These are phyloP conservation scores for Odocoileus hemionus DNA, from an alignment of 2,113 vertebrate species.

Conservation along the genomic window DNA sequence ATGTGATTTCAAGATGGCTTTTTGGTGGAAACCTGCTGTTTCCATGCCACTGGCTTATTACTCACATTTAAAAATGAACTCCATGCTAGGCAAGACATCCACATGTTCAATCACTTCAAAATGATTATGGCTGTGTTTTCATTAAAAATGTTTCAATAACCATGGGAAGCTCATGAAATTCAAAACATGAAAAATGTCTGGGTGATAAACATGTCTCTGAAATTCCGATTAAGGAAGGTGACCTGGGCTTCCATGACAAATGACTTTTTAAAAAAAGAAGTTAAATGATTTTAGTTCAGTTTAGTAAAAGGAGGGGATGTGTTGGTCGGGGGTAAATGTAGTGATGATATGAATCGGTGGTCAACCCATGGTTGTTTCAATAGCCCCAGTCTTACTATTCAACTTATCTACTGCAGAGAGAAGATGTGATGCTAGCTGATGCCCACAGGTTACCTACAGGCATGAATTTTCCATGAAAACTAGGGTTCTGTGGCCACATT, in stretches of 20 bases:
- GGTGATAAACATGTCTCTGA: neutral
- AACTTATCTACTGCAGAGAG: neutral
- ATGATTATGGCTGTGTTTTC: neutral
- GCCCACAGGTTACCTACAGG: neutral
- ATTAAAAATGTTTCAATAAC: slow-evolving; percentile 8
- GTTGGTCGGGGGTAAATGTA: no score
- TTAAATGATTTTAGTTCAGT: neutral
- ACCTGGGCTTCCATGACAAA: neutral
- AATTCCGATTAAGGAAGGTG: neutral
- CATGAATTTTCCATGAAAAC: neutral
- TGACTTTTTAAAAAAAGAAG: neutral
- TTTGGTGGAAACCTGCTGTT: slow-evolving; percentile 44
- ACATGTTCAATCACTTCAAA: slow-evolving; percentile 12
- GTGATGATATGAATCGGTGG: neutral
- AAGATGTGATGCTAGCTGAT: rapidly evolving
- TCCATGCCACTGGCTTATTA: slow-evolving; percentile 28
- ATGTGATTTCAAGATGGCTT: slow-evolving; percentile 59
- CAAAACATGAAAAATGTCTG: neutral
- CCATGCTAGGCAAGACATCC: neutral
- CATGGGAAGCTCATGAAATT: neutral
- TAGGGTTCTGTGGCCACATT: neutral
- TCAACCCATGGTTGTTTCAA: neutral
- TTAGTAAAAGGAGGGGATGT: neutral
- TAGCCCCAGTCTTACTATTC: neutral
- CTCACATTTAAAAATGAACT: slow-evolving; percentile 27